Evolutionary conservation across 2,113 vertebrate genomes (phyloP).

Genomic region (Sardina pilchardus): DNA sequence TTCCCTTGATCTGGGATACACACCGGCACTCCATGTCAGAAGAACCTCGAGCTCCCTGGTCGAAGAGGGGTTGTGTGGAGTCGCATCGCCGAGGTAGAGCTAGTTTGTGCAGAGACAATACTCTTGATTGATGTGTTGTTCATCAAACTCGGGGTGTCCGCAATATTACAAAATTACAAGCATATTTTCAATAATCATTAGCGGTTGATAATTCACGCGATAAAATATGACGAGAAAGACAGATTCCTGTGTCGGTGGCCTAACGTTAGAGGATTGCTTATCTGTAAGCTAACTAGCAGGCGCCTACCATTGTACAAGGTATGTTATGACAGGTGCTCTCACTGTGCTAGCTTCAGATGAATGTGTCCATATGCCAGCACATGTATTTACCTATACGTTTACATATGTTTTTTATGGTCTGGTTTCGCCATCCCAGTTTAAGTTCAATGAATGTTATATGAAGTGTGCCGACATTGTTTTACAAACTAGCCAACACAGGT

Average conservation of each 20-base stretch:
- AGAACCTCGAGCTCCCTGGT: slow-evolving; percentile 70
- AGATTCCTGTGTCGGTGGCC: slow-evolving; percentile 11
- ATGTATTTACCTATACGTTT: background rate
- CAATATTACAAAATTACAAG: background rate
- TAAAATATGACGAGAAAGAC: background rate
- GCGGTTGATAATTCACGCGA: background rate
- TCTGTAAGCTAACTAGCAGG: slow-evolving; percentile 40
- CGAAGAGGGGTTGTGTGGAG: slow-evolving; percentile 74
- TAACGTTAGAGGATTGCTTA: slow-evolving; percentile 48
- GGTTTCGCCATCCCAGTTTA: background rate
- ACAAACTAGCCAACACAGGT: background rate
- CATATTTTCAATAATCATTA: background rate
- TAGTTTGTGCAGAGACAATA: slow-evolving; percentile 14
- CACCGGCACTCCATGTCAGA: slow-evolving; percentile 71
- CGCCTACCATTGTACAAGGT: background rate
- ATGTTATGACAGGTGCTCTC: background rate
- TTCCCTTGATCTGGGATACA: slow-evolving; percentile 54
- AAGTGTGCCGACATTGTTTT: background rate
- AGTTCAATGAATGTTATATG: background rate
- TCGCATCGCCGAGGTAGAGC: slow-evolving; percentile 72
- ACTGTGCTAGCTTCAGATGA: background rate
- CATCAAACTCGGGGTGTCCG: background rate
- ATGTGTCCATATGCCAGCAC: background rate
- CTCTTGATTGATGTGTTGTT: slow-evolving; percentile 1
- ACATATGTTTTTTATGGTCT: background rate